Evolutionary conservation across 1,140 invertebrate genomes (phyloP).

Genomic region (Probaryconus sp.): DNA sequence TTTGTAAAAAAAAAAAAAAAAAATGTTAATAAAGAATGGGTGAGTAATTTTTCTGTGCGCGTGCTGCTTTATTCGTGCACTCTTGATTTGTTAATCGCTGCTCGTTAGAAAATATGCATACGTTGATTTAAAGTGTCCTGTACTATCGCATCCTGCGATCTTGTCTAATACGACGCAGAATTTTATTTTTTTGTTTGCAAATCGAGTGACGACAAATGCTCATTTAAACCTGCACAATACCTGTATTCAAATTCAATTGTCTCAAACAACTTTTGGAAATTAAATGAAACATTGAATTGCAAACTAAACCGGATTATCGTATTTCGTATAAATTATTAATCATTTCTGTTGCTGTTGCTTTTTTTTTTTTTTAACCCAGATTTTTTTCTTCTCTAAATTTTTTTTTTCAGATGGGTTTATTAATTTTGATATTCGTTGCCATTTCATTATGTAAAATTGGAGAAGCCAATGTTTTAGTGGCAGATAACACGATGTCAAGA

Average conservation of each 20-base stretch:
- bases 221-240: too few species aligned
- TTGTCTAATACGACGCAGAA: slow-evolving; percentile 39
- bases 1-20: too few species aligned
- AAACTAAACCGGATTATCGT: too few species aligned
- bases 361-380: background rate
- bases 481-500: slow-evolving; percentile 81
- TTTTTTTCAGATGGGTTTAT: slow-evolving; percentile 66
- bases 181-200: slow-evolving; percentile 17
- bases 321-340: too few species aligned
- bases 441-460: slow-evolving; percentile 32
- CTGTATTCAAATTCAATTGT: background rate
- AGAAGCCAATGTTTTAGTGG: slow-evolving; percentile 78
- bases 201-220: slow-evolving; percentile 18
- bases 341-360: background rate
- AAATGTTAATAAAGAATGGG: slow-evolving; percentile 57
- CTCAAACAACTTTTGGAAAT: too few species aligned
- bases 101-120: slow-evolving; percentile 37
- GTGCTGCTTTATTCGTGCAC: slow-evolving; percentile 39
- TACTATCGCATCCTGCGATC: slow-evolving; percentile 45
- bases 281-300: too few species aligned
- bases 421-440: slow-evolving; percentile 28
- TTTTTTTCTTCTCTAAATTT: too few species aligned
- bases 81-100: slow-evolving; percentile 62
- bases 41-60: slow-evolving; percentile 53
- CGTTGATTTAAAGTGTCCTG: slow-evolving; percentile 57